Evolutionary conservation across 2,113 vertebrate genomes (phyloP).

Genomic region (Chionomys nivalis): DNA sequence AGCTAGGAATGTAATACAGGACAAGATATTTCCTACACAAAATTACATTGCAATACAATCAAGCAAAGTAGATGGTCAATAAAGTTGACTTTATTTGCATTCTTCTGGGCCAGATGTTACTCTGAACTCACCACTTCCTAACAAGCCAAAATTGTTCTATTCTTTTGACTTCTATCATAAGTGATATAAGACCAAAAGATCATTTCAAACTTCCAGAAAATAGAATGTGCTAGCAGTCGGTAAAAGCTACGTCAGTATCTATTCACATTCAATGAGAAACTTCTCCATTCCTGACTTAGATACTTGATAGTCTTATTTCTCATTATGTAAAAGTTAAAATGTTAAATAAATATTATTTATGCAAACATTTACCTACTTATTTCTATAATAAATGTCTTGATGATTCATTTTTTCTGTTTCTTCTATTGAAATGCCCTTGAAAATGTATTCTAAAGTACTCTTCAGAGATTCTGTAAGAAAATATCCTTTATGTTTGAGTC

Average conservation of each 20-base stretch:
- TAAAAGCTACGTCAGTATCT: not conserved
- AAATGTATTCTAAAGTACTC: not conserved
- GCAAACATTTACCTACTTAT: not conserved
- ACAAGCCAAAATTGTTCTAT: not conserved
- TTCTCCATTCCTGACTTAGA: not conserved
- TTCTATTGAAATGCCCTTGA: not conserved
- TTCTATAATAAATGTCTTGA: not conserved
- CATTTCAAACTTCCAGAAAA: not conserved
- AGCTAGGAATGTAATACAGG: not conserved
- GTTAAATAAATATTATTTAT: not conserved
- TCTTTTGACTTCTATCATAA: not conserved
- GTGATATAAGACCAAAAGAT: not conserved
- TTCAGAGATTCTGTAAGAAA: not conserved
- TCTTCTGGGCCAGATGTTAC: not conserved
- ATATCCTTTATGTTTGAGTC: not conserved
- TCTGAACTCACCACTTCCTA: not conserved
- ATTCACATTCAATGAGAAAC: not conserved
- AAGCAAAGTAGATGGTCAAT: not conserved
- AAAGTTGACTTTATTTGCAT: not conserved
- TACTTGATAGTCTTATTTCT: not conserved
- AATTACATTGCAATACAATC: not conserved
- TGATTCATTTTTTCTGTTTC: not conserved
- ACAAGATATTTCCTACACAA: not conserved
- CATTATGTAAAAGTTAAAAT: constrained; percentile 38
- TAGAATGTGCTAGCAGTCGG: rapidly evolving